A percentile compares a stretch with the other conserved stretches of the same genome.
phyloP scores from a whole-genome alignment of 2,888 invertebrate genomes.

The Lasioglossum pauxillum region DNA sequence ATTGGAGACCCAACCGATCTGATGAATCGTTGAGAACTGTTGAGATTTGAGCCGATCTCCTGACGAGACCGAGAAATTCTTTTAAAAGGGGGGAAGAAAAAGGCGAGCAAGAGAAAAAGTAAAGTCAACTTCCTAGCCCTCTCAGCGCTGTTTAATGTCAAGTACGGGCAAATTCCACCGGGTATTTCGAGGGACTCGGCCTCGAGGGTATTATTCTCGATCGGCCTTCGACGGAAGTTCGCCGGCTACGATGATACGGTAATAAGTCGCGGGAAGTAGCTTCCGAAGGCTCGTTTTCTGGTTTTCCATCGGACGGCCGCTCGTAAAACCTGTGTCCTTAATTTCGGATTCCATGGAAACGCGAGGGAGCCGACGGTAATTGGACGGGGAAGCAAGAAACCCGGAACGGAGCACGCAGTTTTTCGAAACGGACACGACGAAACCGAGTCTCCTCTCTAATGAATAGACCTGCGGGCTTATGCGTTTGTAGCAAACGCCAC shows the following conservation, averaged over 20 bases:
- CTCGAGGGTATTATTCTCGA: conserved; percentile 67
- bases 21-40: conserved; percentile 56
- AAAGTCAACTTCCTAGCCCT: conserved; percentile 36
- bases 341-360: conserved; percentile 15
- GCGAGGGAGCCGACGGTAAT: not conserved
- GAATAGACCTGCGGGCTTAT: not conserved
- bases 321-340: conserved; percentile 10
- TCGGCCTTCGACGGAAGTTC: conserved; percentile 63
- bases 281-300: conserved; percentile 11
- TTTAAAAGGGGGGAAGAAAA: not conserved
- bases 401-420: not conserved
- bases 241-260: conserved; percentile 54
- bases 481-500: not conserved
- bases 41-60: conserved; percentile 38
- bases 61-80: conserved; percentile 23
- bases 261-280: conserved; percentile 26
- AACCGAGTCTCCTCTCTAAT: not conserved
- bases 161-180: conserved; percentile 62
- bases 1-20: conserved; percentile 12
- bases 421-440: not conserved
- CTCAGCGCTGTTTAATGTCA: conserved; percentile 59
- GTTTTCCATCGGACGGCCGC: not conserved
- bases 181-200: conserved; percentile 57
- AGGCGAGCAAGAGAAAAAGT: conserved; percentile 32
- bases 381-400: not conserved